Evolutionary conservation across 2,797 vertebrate genomes (phyloP).

Genomic region (Furcifer pardalis): DNA sequence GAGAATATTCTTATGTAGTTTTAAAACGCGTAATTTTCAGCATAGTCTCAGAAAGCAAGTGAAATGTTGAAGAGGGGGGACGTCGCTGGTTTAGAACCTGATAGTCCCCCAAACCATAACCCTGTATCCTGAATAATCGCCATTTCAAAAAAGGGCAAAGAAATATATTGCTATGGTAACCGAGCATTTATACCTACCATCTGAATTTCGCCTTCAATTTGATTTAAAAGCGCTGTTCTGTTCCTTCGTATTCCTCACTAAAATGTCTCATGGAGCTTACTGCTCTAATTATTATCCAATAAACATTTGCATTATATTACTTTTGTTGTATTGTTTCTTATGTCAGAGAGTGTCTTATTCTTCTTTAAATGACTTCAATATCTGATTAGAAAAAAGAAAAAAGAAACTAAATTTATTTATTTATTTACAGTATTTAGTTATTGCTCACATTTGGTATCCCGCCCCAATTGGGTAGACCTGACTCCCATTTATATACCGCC

Average conservation of each 20-base stretch:
- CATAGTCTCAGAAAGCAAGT: not conserved
- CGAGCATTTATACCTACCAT: not conserved
- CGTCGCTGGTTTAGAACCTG: too few relatives aligned
- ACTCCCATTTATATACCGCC: too few relatives aligned
- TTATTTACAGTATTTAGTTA: too few relatives aligned
- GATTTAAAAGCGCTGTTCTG: not conserved
- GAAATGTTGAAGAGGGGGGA: not conserved
- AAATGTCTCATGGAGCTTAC: not conserved
- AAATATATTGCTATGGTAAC: slow-evolving; percentile 14
- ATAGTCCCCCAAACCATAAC: too few relatives aligned
- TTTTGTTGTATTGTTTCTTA: too few relatives aligned
- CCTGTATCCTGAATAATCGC: not conserved
- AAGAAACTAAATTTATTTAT: too few relatives aligned
- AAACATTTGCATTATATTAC: not conserved
- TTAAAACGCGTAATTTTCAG: not conserved
- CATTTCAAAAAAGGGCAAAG: slow-evolving; percentile 17
- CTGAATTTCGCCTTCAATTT: not conserved
- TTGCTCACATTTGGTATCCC: too few relatives aligned
- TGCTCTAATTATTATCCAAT: not conserved
- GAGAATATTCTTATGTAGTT: not conserved
- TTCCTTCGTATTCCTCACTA: not conserved
- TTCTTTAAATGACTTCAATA: not conserved
- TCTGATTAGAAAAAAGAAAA: not conserved
- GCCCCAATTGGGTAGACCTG: too few relatives aligned
- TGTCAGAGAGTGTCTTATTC: not conserved